phyloP scores from a whole-genome alignment of 2,113 vertebrate genomes.

The Syngnathus floridae region DNA sequence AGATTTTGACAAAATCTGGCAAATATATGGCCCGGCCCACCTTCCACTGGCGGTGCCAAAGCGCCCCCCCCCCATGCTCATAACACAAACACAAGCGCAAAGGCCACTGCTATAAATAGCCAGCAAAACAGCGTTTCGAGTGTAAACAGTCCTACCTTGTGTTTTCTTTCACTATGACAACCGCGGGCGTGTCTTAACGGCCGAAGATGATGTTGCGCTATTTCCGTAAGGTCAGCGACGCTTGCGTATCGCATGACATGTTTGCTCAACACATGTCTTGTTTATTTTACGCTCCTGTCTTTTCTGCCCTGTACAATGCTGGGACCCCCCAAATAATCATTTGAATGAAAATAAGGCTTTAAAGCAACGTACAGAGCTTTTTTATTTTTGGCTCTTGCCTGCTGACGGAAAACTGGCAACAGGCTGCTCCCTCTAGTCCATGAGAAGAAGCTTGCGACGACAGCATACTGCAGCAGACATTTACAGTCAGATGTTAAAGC shows the following conservation, averaged over 20 bases:
- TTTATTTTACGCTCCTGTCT: background rate
- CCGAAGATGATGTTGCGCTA: background rate
- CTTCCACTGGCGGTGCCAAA: background rate
- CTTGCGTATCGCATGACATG: background rate
- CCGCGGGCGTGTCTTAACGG: background rate
- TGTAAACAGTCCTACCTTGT: slow-evolving; percentile 4
- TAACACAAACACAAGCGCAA: slow-evolving; percentile 2
- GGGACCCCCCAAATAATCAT: background rate
- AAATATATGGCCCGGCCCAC: background rate
- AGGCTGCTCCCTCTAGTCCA: background rate
- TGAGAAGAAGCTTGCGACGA: background rate
- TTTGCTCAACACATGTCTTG: background rate
- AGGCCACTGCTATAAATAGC: slow-evolving; percentile 10
- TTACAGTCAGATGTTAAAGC: background rate
- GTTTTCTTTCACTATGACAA: background rate
- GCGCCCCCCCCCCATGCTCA: background rate
- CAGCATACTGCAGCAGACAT: background rate
- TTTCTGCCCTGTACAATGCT: background rate
- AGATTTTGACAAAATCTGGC: no score
- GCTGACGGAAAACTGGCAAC: background rate
- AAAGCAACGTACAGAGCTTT: background rate
- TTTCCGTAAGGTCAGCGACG: background rate
- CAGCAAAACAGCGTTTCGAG: background rate
- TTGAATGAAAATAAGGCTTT: background rate
- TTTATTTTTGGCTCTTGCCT: background rate